These are phyloP conservation scores for Amaurobius ferox DNA, from an alignment of 2,888 invertebrate genomes.

Conservation along the genomic window DNA sequence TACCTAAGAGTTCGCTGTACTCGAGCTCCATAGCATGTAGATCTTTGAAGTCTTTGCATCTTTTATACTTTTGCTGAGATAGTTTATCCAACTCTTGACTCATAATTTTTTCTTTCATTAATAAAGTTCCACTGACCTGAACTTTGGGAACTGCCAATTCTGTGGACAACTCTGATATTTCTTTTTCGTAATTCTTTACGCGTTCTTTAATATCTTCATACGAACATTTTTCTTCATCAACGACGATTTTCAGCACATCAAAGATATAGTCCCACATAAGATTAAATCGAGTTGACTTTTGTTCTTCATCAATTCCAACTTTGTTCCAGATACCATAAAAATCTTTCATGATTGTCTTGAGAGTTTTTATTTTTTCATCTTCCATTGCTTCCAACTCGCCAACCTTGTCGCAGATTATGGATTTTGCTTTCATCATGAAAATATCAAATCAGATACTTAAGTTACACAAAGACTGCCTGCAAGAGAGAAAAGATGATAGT, in stretches of 20 bases:
- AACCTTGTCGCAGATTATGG: too few species aligned
- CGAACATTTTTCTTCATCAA: slow-evolving; percentile 33
- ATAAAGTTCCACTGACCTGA: slow-evolving; percentile 25
- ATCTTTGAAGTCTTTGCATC: slow-evolving; percentile 75
- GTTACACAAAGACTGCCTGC: too few species aligned
- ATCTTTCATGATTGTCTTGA: slow-evolving; percentile 10
- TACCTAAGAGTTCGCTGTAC: slow-evolving; percentile 76
- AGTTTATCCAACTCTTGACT: slow-evolving; percentile 74
- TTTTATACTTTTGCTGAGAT: slow-evolving; percentile 76
- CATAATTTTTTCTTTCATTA: slow-evolving; percentile 39
- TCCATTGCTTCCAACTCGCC: too few species aligned
- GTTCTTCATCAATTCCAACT: slow-evolving; percentile 33
- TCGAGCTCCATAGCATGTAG: slow-evolving; percentile 76
- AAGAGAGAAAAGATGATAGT: too few species aligned
- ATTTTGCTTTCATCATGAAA: too few species aligned
- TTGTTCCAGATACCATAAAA: slow-evolving; percentile 41
- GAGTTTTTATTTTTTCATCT: too few species aligned
- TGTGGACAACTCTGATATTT: slow-evolving; percentile 27
- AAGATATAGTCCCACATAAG: slow-evolving; percentile 26
- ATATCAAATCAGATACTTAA: too few species aligned
- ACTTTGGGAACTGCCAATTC: neutral
- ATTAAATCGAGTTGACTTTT: slow-evolving; percentile 18
- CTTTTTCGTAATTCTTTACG: slow-evolving; percentile 25
- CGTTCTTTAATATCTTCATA: slow-evolving; percentile 27
- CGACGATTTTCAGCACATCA: slow-evolving; percentile 28